A percentile compares a stretch with the other conserved stretches of the same genome.
phyloP scores from a whole-genome alignment of 2,113 vertebrate genomes.

The Salvelinus alpinus region DNA sequence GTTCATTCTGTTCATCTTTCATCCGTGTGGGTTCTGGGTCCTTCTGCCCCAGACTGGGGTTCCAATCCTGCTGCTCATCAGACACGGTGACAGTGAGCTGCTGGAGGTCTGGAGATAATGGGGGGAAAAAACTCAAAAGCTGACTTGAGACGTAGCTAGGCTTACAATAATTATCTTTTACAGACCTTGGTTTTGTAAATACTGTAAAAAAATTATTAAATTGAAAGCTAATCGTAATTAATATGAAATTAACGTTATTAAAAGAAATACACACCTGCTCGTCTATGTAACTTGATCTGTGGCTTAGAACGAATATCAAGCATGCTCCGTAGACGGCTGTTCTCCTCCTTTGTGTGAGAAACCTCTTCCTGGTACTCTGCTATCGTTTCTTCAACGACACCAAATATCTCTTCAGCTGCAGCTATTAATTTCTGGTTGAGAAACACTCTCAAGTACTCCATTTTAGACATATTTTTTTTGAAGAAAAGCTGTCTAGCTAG shows the following conservation, averaged over 20 bases:
- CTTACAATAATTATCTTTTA: too few relatives aligned
- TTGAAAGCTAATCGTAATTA: too few relatives aligned
- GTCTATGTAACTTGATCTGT: too few relatives aligned
- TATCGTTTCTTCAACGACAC: conserved; percentile 61
- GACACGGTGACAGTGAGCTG: conserved; percentile 32
- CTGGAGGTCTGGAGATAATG: background rate
- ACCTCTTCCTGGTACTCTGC: conserved; percentile 65
- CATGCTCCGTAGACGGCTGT: conserved; percentile 60
- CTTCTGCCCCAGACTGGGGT: conserved; percentile 49
- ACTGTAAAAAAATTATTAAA: too few relatives aligned
- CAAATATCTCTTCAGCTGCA: conserved; percentile 67
- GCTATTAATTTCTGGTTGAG: conserved; percentile 56
- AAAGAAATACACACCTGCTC: background rate
- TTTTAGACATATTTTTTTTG: conserved; percentile 4
- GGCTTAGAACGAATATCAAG: conserved; percentile 40
- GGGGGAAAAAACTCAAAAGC: background rate
- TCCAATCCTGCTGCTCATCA: conserved; percentile 42
- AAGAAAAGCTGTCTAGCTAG: background rate
- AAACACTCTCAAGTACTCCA: conserved; percentile 57
- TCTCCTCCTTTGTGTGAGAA: conserved; percentile 65
- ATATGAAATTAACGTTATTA: background rate
- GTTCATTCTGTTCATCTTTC: conserved; percentile 39
- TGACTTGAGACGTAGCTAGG: too few relatives aligned
- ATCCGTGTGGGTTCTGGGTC: conserved; percentile 28
- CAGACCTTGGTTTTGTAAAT: too few relatives aligned